phyloP scores from a whole-genome alignment of 2,113 vertebrate genomes.

The Heterotis niloticus region DNA sequence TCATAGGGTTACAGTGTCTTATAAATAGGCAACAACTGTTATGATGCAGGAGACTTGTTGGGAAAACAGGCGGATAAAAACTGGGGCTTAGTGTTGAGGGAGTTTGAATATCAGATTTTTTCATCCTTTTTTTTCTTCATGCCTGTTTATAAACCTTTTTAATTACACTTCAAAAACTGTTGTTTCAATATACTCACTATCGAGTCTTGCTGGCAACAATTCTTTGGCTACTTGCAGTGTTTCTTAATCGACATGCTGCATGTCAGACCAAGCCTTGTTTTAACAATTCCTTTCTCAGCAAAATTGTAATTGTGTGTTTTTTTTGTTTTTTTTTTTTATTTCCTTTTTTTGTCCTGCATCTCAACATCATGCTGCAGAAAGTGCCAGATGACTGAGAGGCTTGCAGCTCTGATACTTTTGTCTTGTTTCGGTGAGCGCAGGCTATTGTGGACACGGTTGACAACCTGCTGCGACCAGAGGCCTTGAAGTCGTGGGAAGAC shows the following conservation, averaged over 20 bases:
- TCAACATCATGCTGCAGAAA: background rate
- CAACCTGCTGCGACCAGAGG: slow-evolving; percentile 93
- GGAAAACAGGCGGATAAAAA: too few relatives aligned
- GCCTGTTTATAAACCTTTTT: too few relatives aligned
- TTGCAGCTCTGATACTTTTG: slow-evolving; percentile 48
- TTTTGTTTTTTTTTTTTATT: background rate
- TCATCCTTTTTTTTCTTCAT: too few relatives aligned
- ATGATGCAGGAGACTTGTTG: too few relatives aligned
- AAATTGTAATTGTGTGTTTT: background rate
- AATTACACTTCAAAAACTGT: too few relatives aligned
- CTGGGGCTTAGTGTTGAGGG: too few relatives aligned
- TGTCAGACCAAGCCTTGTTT: background rate
- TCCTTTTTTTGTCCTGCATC: slow-evolving; percentile 5
- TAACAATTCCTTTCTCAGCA: background rate
- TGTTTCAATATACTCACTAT: too few relatives aligned
- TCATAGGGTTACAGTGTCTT: background rate
- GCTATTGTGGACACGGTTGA: slow-evolving; percentile 98
- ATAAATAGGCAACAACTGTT: too few relatives aligned
- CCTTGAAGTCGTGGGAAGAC: slow-evolving; percentile 94
- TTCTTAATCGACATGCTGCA: background rate
- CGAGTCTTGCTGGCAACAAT: background rate
- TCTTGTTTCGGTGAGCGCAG: slow-evolving; percentile 74
- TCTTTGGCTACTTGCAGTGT: background rate
- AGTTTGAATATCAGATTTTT: too few relatives aligned
- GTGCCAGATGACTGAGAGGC: background rate